phyloP scores from a whole-genome alignment of 2,113 vertebrate species.

The Nothocercus nigrocapillus region DNA sequence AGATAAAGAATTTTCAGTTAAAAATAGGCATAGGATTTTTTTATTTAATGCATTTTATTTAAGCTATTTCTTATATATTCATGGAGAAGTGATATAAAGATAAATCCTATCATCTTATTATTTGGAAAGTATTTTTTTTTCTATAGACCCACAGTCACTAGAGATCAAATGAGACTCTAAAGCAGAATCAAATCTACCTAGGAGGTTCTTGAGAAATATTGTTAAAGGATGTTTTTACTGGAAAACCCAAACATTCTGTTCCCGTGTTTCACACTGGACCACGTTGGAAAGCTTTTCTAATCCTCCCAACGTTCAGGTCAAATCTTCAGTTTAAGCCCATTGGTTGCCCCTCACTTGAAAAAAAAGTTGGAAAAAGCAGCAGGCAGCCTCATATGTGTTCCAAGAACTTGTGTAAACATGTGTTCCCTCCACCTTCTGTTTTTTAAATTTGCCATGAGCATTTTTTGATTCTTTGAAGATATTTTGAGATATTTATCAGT shows the following conservation, averaged over 20 bases:
- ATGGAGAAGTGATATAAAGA: not conserved
- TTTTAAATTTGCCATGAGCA: not conserved
- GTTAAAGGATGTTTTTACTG: not conserved
- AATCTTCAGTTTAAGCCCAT: not conserved
- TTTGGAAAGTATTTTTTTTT: not conserved
- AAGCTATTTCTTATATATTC: not conserved
- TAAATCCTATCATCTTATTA: not conserved
- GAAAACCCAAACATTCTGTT: not conserved
- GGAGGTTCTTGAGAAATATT: not conserved
- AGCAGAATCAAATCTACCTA: fast-evolving
- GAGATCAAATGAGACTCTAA: not conserved
- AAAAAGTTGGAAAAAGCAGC: not conserved
- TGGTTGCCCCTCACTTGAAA: not conserved
- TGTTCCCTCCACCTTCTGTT: not conserved
- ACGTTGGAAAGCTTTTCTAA: not conserved
- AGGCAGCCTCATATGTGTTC: fast-evolving
- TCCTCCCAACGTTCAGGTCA: not conserved
- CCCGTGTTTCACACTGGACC: not conserved
- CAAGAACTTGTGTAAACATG: not conserved
- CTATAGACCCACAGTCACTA: not conserved
- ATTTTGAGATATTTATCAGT: not conserved
- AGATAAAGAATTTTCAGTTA: not conserved
- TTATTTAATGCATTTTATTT: not conserved
- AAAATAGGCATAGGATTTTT: not conserved
- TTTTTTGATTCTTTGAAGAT: not conserved